phyloP scores from a whole-genome alignment of 2,888 invertebrate genomes.

The Brachyptera risi region DNA sequence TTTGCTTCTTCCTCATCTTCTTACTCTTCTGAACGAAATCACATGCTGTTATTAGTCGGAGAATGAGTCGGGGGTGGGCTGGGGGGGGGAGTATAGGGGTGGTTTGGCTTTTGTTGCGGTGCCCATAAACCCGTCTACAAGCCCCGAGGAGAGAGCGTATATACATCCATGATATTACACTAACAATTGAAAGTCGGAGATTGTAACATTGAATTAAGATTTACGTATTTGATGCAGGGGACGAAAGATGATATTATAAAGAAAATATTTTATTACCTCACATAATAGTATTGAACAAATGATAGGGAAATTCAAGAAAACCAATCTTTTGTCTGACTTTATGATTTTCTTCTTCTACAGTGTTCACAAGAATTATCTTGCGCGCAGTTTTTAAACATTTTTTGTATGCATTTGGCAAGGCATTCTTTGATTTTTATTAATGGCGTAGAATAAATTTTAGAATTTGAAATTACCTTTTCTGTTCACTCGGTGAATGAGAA shows the following conservation, averaged over 20 bases:
- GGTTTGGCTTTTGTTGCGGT: slow-evolving; percentile 26
- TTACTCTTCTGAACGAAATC: slow-evolving; percentile 6
- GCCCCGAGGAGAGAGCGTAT: slow-evolving; percentile 16
- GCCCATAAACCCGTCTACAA: slow-evolving; percentile 16
- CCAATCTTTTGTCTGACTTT: not conserved
- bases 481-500: too few species aligned
- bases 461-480: not conserved
- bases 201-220: slow-evolving; percentile 21
- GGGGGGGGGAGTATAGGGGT: slow-evolving; percentile 8
- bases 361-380: too few species aligned
- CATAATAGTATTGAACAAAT: slow-evolving; percentile 16
- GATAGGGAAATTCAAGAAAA: not conserved
- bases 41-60: slow-evolving; percentile 24
- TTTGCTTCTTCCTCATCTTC: not conserved
- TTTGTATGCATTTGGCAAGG: too few species aligned
- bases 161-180: slow-evolving; percentile 21
- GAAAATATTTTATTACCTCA: slow-evolving; percentile 11
- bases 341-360: not conserved
- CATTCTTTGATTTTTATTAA: too few species aligned
- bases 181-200: slow-evolving; percentile 1
- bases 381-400: too few species aligned
- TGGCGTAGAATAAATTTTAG: too few species aligned
- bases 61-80: slow-evolving; percentile 7
- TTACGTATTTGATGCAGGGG: slow-evolving; percentile 20
- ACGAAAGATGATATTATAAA: not conserved